A percentile compares a stretch with the other conserved stretches of the same genome.
phyloP scores from a whole-genome alignment of 2,888 invertebrate genomes.

The Machimus rusticus region DNA sequence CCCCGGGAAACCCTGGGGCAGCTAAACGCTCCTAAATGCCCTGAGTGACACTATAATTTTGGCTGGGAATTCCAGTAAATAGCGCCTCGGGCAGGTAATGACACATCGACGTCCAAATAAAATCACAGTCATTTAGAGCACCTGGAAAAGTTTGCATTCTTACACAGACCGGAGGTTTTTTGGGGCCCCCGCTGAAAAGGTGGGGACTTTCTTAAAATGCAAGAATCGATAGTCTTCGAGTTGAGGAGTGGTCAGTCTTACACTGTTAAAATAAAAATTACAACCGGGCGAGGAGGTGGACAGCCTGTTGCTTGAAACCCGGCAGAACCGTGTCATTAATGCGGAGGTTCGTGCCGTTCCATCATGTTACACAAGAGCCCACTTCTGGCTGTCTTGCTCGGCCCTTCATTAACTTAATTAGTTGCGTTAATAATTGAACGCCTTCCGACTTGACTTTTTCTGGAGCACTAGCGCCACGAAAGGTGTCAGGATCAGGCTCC shows the following conservation, averaged over 20 bases:
- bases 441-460: background rate
- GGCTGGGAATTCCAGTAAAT: background rate
- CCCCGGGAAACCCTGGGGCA: background rate
- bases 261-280: background rate
- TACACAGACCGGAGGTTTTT: background rate
- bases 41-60: background rate
- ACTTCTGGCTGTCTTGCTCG: conserved; percentile 16
- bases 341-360: background rate
- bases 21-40: background rate
- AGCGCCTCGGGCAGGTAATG: background rate
- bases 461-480: background rate
- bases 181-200: background rate
- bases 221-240: background rate
- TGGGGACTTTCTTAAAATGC: background rate
- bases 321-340: background rate
- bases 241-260: background rate
- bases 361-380: conserved; percentile 7
- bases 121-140: background rate
- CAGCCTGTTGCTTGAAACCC: background rate
- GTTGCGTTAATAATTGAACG: conserved; percentile 24
- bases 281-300: background rate
- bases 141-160: background rate
- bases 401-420: conserved; percentile 26
- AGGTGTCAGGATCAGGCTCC: background rate
- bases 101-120: background rate